Evolutionary conservation across 2,113 vertebrate genomes (phyloP).

Genomic region (Sigmodon hispidus): DNA sequence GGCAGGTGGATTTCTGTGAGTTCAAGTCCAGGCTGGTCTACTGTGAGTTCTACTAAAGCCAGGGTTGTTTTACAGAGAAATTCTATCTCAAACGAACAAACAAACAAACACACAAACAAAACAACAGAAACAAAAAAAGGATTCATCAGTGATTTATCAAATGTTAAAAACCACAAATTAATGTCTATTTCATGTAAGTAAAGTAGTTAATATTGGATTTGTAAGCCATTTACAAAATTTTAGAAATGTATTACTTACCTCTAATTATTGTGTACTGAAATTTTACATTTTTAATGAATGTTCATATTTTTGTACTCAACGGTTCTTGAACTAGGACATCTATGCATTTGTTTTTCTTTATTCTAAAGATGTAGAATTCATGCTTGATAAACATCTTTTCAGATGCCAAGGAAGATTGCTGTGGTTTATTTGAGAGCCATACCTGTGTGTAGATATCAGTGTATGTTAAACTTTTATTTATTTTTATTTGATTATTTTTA

Average conservation of each 20-base stretch:
- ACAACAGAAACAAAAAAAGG: too few relatives aligned
- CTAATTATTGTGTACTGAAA: slow-evolving; percentile 8
- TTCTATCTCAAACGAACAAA: too few relatives aligned
- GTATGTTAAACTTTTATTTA: background rate
- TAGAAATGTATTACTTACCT: slow-evolving; percentile 3
- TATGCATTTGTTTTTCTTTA: slow-evolving; percentile 6
- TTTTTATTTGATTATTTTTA: background rate
- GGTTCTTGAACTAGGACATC: background rate
- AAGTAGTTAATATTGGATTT: background rate
- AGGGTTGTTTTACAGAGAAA: too few relatives aligned
- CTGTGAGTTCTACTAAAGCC: too few relatives aligned
- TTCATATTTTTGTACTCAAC: background rate
- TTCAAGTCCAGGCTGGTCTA: too few relatives aligned
- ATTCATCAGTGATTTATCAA: background rate
- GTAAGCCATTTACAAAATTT: slow-evolving; percentile 5
- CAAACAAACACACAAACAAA: too few relatives aligned
- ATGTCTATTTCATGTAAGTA: slow-evolving; percentile 8
- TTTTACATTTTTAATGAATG: slow-evolving; percentile 20
- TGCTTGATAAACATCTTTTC: slow-evolving; percentile 13
- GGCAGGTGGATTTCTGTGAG: too few relatives aligned
- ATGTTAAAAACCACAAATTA: slow-evolving; percentile 20
- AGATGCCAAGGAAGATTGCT: background rate
- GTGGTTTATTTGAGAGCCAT: background rate
- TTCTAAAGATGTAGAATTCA: background rate
- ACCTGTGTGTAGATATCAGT: background rate